Evolutionary conservation across 2,888 invertebrate species (phyloP).

Genomic region (Strigamia maritima): DNA sequence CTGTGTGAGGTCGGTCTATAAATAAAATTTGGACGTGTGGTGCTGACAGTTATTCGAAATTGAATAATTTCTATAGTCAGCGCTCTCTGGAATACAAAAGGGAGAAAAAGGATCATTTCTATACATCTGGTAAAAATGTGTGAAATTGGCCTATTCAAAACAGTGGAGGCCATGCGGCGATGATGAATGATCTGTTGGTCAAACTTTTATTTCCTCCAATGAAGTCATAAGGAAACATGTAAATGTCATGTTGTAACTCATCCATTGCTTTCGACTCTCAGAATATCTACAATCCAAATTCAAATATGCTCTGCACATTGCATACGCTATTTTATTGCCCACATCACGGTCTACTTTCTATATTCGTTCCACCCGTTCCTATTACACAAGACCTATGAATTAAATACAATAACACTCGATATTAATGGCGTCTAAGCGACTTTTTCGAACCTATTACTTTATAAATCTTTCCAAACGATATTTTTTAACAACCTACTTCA

Average conservation of each 20-base stretch:
- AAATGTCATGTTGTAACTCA: conserved; percentile 16
- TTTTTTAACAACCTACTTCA: too few relatives aligned
- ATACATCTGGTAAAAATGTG: not conserved
- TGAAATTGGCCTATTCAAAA: conserved; percentile 24
- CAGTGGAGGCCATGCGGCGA: conserved; percentile 8
- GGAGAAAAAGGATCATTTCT: conserved; percentile 13
- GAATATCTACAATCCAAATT: not conserved
- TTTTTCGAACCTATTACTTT: too few relatives aligned
- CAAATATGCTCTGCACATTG: not conserved
- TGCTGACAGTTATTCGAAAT: conserved; percentile 31
- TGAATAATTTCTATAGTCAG: conserved; percentile 31
- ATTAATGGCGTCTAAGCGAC: too few relatives aligned
- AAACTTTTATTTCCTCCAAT: conserved; percentile 31
- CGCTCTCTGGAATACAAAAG: conserved; percentile 26
- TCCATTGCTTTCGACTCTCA: not conserved
- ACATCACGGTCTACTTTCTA: not conserved
- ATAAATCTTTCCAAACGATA: too few relatives aligned
- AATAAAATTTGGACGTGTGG: conserved; percentile 25
- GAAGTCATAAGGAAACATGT: conserved; percentile 20
- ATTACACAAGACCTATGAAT: too few relatives aligned
- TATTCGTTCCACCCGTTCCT: too few relatives aligned
- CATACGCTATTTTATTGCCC: not conserved
- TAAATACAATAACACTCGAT: too few relatives aligned
- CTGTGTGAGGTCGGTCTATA: conserved; percentile 33
- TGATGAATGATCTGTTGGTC: conserved; percentile 12